Conservation (phyloP, 2,888 invertebrate genomes). For the Odontocolon sp. region DNA sequence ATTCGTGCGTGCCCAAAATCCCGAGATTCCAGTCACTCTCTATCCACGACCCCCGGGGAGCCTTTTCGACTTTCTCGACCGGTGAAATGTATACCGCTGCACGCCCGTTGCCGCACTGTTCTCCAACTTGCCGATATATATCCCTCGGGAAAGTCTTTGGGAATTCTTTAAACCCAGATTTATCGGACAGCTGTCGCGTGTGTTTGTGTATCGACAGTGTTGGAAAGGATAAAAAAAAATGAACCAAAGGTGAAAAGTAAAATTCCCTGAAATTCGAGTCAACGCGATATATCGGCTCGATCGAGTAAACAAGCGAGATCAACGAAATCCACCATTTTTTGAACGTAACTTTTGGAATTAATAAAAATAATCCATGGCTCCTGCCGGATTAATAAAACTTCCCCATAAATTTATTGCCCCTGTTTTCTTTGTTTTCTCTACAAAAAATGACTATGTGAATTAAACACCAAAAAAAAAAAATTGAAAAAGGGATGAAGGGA, state of each 20-base stretch:
- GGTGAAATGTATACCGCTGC: not conserved
- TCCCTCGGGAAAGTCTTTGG: conserved; percentile 22
- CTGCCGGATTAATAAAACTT: conserved; percentile 50
- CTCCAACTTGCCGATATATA: not conserved
- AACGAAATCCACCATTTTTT: not conserved
- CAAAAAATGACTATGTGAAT: not conserved
- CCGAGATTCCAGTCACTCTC: conserved; percentile 3
- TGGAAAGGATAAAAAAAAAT: not conserved
- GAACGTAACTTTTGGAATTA: not conserved
- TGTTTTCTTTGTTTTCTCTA: conserved; percentile 24
- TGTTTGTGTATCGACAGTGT: not conserved
- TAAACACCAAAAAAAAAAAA: not conserved
- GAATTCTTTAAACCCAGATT: conserved; percentile 47
- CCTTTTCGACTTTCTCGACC: conserved; percentile 19
- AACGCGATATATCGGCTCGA: not conserved
- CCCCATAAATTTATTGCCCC: conserved; percentile 56
- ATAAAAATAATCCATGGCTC: conserved; percentile 41
- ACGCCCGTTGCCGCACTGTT: not conserved
- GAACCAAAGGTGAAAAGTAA: not conserved
- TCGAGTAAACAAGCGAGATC: not conserved
- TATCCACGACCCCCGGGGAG: conserved; percentile 32
- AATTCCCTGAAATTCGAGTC: not conserved
- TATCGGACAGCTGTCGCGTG: conserved; percentile 25
- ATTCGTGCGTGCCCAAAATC: conserved; percentile 36
- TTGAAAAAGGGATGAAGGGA: not conserved